Percentiles rank a stretch among this genome's conserved stretches.
These are phyloP conservation scores for Isurus oxyrinchus DNA, from an alignment of 2,113 vertebrate genomes.

Conservation along the genomic window DNA sequence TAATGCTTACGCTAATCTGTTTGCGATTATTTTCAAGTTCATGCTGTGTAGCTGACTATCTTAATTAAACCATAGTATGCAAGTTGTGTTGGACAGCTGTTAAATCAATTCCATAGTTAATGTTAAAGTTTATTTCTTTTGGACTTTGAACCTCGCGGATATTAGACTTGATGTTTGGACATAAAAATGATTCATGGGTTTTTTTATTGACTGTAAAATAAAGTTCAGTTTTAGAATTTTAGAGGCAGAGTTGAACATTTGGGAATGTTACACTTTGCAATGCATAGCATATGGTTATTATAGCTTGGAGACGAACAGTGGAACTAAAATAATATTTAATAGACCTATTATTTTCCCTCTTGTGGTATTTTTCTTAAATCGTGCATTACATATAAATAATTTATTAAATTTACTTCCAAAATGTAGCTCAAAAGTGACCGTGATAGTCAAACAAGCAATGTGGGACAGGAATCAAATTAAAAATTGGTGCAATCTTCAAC, in stretches of 20 bases:
- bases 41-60: neutral
- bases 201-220: neutral
- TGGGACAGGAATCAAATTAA: neutral
- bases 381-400: neutral
- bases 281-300: neutral
- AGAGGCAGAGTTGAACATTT: neutral
- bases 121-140: neutral
- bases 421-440: neutral
- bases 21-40: conserved; percentile 28
- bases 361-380: neutral
- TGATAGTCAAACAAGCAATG: neutral
- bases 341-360: neutral
- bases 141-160: neutral
- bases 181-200: neutral
- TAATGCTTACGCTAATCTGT: neutral
- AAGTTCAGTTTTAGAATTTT: neutral
- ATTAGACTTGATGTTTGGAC: neutral
- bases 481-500: neutral
- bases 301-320: neutral
- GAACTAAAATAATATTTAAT: neutral
- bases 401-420: neutral
- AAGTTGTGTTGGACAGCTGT: neutral
- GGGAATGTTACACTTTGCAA: neutral
- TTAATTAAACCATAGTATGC: neutral
- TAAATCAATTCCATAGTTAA: conserved; percentile 22